Base-by-base conservation (phyloP, 2,113 vertebrate genomes). In the Phycodurus eques region DNA sequence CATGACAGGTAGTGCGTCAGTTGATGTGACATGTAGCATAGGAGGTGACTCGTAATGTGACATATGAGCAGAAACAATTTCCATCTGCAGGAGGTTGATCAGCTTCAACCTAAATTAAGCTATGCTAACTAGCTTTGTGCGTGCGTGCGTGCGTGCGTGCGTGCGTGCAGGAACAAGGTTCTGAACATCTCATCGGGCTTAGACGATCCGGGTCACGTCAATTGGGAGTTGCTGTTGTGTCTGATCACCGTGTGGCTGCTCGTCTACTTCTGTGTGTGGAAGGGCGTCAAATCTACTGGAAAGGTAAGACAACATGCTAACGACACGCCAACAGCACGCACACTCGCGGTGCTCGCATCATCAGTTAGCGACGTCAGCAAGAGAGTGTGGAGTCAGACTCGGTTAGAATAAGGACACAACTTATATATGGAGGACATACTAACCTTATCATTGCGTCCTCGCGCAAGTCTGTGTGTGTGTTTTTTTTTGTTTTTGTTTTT, bases 191-290 rank as follows among this genome's bases (percentile, higher is more conserved):
- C 94, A 0, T 75, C 89, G 0, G 93, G 94, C 7, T 79, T 94
- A 72, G 92, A 91, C 0, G 49, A 91, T 1, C 43, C 86, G 0
- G 94, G 94, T 0, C 17, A 46, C 13, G 83, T 94, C 0, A 92
- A 94, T 89, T 94, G 93, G 93, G 90, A 94, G 81, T 66, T 94
- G 39, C 70, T 88, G 42, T 43, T 94, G 78, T 94, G 93, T 82
- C 85, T 94, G 79, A 33, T 93, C 72, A 89, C 85, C 1, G 92
- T 92, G 53, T 94, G 94, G 94, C 69, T 93, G 2, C 73, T 94
- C 81, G 92, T 94, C 63, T 94, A 94, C 74, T 94, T 94, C 89
- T 94, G 93, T 1, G 93, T 94, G 57, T 94, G 94, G 94, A 94
- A 94, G 73, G 93, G 93, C n/a, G 93, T 94, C 74, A 94, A 94